Evolutionary conservation across 2,797 vertebrate species (phyloP).

Genomic region (Hippopotamyrus pictus): DNA sequence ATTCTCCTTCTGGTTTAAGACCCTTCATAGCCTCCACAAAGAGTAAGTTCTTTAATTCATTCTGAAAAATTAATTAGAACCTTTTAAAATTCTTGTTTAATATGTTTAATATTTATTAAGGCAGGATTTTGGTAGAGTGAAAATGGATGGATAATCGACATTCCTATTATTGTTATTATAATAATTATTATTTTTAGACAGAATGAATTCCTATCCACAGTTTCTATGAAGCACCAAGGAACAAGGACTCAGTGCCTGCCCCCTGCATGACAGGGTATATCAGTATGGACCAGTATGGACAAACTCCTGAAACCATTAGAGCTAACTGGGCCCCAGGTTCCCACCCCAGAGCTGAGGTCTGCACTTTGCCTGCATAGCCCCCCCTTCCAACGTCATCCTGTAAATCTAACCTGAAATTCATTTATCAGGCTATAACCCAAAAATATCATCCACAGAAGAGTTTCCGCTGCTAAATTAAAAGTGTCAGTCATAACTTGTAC

Average conservation of each 20-base stretch:
- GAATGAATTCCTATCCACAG: background rate
- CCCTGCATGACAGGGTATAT: background rate
- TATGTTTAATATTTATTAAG: background rate
- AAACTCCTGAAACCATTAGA: background rate
- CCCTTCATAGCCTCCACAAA: background rate
- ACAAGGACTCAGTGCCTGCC: background rate
- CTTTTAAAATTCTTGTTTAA: background rate
- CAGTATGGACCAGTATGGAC: background rate
- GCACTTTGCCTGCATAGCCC: background rate
- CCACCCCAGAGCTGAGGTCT: background rate
- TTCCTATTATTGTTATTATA: background rate
- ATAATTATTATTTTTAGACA: background rate
- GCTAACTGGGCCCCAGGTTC: background rate
- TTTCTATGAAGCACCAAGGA: background rate
- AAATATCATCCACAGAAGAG: background rate
- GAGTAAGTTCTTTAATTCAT: background rate
- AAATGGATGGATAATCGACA: background rate
- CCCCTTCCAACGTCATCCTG: background rate
- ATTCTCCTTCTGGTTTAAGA: background rate
- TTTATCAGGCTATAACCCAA: background rate
- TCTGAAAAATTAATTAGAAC: background rate
- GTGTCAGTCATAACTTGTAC: constrained; percentile 1
- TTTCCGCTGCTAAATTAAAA: background rate
- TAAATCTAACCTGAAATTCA: constrained; percentile 12
- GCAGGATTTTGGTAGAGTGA: background rate